Evolutionary conservation across 2,113 vertebrate species (phyloP), one percentile per base, ranked within the genome.

Genomic region (Micromys minutus): DNA sequence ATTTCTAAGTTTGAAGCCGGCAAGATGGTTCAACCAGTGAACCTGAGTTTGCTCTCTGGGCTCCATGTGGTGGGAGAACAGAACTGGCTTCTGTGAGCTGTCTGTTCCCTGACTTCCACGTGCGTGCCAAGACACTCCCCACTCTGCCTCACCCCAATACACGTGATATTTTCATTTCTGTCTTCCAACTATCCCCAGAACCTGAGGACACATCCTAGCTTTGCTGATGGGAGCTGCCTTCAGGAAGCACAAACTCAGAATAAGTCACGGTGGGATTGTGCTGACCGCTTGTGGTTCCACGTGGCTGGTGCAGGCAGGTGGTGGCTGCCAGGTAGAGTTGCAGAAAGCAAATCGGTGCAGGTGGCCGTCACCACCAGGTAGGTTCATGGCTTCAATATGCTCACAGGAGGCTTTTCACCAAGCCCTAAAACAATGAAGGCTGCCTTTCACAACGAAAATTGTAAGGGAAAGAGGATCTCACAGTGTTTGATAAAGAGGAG

Each of bases 201-300:
- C 77, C 71, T 83, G 19, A n/a, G 21, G 7, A 4, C 3, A 1
- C 39, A 55, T 50, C 61, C 39, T 31, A 63, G 63, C 57, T 63
- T 55, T 80, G 47, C 34, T 77, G 3, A 2, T 29, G 21, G 83
- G 47, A 21, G n/a, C 39, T 10, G 1, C 59, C 84, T 21, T 72
- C 7, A 13, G 69, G 67, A 55, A 50, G 34, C 36, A 0, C 1
- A 50, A 71, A 24, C 42, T 87, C 59, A 36, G 65, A 42, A 57
- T 45, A 65, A 94, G 4, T 19, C 1, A 19, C 4, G 7, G 26
- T 0, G 45, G 36, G 3, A 47, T 63, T 0, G 12, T 0, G 0
- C 5, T 83, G 52, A 6, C 76, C 85, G 16, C 11, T 50, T 63
- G 4, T 74, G 34, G 59, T 45, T 57, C 12, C 24, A 5, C 22